These are phyloP conservation scores for Cladorhizidae sp. DNA, from an alignment of 37 sponge, comb jelly and placozoan genomes.

Conservation along the genomic window DNA sequence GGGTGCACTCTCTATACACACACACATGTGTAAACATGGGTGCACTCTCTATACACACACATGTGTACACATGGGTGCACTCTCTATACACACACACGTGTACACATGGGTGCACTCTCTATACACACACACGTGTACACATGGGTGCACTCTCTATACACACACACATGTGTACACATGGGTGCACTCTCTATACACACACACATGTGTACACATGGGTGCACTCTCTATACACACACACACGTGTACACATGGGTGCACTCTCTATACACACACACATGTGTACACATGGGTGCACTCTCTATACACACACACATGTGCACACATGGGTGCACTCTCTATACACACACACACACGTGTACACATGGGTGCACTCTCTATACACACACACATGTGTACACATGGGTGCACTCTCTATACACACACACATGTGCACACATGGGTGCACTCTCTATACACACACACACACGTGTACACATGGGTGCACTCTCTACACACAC, in stretches of 20 bases:
- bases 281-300: background rate
- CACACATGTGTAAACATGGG: background rate
- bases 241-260: background rate
- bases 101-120: background rate
- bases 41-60: background rate
- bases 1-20: background rate
- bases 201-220: background rate
- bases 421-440: background rate
- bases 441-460: background rate
- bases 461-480: background rate
- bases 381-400: background rate
- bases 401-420: background rate
- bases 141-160: background rate
- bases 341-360: background rate
- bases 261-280: background rate
- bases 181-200: background rate
- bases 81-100: background rate
- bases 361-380: background rate
- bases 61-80: background rate
- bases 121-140: background rate
- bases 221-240: background rate
- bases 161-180: background rate
- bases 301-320: background rate
- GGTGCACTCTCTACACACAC: background rate
- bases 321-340: slow-evolving; percentile 1